Evolutionary conservation across 1,140 invertebrate species (phyloP).

Genomic region (Acyrthosiphon pisum): DNA sequence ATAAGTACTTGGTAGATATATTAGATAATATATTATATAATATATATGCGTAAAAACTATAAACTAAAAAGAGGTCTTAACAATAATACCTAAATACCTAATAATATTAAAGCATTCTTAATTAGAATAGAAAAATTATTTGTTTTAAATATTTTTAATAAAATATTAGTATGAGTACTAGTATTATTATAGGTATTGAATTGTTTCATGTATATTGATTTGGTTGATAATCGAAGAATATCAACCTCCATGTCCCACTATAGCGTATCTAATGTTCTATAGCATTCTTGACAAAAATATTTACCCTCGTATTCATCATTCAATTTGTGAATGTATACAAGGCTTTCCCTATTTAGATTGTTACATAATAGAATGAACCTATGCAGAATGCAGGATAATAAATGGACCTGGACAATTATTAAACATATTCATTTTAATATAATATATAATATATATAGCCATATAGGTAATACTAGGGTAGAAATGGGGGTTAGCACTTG

Average conservation of each 20-base stretch:
- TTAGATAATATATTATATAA: background rate
- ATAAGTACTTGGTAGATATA: background rate
- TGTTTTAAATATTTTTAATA: too few species aligned
- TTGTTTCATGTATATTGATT: background rate
- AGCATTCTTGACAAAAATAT: too few species aligned
- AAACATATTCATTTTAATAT: background rate
- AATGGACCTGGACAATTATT: background rate
- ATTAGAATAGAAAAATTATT: background rate
- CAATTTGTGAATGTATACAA: background rate
- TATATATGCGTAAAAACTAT: background rate
- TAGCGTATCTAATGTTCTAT: too few species aligned
- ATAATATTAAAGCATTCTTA: background rate
- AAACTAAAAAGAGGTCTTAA: background rate
- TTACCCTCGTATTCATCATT: background rate
- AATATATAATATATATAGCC: too few species aligned
- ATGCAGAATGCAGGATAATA: background rate
- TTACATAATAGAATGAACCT: too few species aligned
- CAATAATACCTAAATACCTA: background rate
- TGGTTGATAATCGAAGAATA: background rate
- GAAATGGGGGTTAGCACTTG: background rate
- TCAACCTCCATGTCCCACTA: too few species aligned
- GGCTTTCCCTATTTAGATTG: background rate
- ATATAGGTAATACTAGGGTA: background rate
- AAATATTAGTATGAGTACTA: background rate
- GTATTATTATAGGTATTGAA: background rate